phyloP scores from a whole-genome alignment of 2,888 invertebrate species.

The Lithophane ornitopus region DNA sequence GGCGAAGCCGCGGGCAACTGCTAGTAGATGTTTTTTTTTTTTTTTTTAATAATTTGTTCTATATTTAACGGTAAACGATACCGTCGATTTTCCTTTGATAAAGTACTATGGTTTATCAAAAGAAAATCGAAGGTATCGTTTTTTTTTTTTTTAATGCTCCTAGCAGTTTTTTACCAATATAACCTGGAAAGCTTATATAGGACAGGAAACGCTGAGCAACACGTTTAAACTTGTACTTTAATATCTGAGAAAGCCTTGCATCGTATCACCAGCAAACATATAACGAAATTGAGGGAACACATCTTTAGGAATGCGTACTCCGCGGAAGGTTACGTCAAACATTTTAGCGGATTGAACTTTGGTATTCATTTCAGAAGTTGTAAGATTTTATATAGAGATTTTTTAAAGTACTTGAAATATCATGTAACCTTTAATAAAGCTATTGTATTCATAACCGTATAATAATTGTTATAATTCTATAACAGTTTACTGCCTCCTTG shows the following conservation, averaged over 20 bases:
- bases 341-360: slow-evolving; percentile 32
- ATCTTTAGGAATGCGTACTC: slow-evolving; percentile 18
- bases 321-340: slow-evolving; percentile 22
- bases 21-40: too few relatives aligned
- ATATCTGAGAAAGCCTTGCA: slow-evolving; percentile 45
- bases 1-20: too few relatives aligned
- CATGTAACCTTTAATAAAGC: background rate
- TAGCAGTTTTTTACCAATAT: background rate
- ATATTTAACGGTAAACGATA: background rate
- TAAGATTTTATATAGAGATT: slow-evolving; percentile 5
- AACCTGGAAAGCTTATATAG: background rate
- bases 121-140: background rate
- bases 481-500: background rate
- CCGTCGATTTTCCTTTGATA: background rate
- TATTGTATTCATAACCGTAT: background rate
- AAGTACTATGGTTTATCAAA: background rate
- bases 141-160: background rate
- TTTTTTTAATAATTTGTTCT: too few relatives aligned
- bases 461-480: background rate
- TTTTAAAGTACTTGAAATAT: background rate
- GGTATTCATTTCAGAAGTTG: slow-evolving; percentile 33
- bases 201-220: slow-evolving; percentile 5
- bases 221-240: slow-evolving; percentile 30
- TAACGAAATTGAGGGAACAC: slow-evolving; percentile 35
- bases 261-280: slow-evolving; percentile 22